Conservation (phyloP, 2,797 vertebrate species). For the Moxostoma hubbsi region DNA sequence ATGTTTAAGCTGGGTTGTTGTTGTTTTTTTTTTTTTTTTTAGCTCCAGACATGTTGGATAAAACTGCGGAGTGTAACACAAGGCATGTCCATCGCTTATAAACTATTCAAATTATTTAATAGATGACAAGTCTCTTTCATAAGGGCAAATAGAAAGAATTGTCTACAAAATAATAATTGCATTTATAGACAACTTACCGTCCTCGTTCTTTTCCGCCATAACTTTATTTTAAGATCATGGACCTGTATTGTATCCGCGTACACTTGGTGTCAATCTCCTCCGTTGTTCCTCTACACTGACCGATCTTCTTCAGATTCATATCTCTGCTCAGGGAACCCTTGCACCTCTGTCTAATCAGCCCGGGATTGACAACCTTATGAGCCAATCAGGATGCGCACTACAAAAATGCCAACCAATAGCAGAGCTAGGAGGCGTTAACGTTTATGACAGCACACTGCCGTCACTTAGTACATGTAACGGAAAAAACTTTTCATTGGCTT, state of each 20-base stretch:
- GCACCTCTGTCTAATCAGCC: constrained; percentile 53
- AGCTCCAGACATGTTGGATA: too few relatives aligned
- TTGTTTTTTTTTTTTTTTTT: too few relatives aligned
- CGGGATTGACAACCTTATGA: constrained; percentile 51
- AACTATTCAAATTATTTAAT: neutral
- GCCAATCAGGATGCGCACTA: constrained; percentile 54
- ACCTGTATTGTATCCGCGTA: constrained; percentile 5
- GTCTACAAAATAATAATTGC: too few relatives aligned
- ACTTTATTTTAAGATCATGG: constrained; percentile 29
- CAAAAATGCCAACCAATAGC: constrained; percentile 21
- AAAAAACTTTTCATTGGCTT: too few relatives aligned
- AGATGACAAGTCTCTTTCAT: constrained; percentile 1
- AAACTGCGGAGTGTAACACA: neutral
- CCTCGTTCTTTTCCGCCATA: constrained; percentile 58
- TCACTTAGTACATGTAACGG: too few relatives aligned
- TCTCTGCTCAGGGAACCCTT: constrained; percentile 27
- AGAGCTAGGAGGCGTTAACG: constrained; percentile 37
- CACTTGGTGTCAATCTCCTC: neutral
- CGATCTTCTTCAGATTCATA: constrained; percentile 29
- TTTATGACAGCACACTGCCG: neutral
- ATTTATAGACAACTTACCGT: constrained; percentile 62
- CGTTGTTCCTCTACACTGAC: constrained; percentile 23
- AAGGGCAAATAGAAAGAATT: neutral
- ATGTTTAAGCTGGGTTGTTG: too few relatives aligned
- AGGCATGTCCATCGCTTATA: neutral